Evolutionary conservation across 2,113 vertebrate species (phyloP).

Genomic region (Caloenas nicobarica): DNA sequence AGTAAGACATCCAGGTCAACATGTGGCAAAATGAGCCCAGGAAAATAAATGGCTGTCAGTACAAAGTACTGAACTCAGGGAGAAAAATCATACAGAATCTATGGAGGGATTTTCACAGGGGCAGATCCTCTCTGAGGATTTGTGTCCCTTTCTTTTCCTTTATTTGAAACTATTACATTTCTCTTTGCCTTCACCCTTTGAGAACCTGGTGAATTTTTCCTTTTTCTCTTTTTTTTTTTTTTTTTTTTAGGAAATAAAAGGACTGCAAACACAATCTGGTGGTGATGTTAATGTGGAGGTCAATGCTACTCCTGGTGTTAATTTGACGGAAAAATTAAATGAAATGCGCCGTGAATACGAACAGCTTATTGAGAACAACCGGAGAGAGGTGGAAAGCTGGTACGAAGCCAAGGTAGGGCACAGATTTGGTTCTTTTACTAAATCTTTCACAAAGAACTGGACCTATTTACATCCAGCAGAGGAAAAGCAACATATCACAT

Average conservation of each 20-base stretch:
- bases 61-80: background rate
- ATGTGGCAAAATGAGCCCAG: background rate
- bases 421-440: background rate
- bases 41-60: background rate
- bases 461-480: background rate
- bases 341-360: conserved; percentile 85
- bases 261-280: conserved; percentile 57
- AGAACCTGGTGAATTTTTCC: background rate
- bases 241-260: conserved; percentile 65
- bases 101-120: background rate
- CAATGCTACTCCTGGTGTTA: conserved; percentile 76
- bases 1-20: background rate
- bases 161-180: background rate
- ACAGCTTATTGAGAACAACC: conserved; percentile 71
- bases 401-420: conserved; percentile 81
- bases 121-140: background rate
- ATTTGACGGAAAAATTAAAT: conserved; percentile 73
- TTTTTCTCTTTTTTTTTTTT: too few relatives aligned
- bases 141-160: background rate
- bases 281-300: conserved; percentile 85
- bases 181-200: background rate
- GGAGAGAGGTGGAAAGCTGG: conserved; percentile 82
- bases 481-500: background rate
- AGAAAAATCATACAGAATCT: background rate
- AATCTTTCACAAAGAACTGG: background rate